Base-by-base conservation (phyloP, 2,113 vertebrate species). In the Pipra filicauda region DNA sequence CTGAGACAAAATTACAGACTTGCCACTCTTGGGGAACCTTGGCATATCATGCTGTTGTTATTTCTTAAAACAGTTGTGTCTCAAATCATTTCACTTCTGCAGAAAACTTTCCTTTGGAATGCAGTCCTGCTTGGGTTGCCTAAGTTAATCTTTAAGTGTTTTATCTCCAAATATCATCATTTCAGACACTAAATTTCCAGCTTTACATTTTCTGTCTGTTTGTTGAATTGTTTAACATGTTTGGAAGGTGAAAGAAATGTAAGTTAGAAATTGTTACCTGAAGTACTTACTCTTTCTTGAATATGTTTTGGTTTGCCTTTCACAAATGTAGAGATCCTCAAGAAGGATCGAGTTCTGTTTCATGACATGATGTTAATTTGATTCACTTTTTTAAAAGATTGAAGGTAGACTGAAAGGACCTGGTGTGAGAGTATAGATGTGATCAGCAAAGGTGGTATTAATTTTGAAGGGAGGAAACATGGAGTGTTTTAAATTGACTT, bases 221-320 rank as follows among this genome's bases (percentile, higher is more conserved):
- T 82, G 8, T 55, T 75, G 39, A 44, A 66, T 67, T 0, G 0
- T 20, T 82, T 71, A 43, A 46, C 5, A 1, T 26, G 8, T 21
- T 66, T 73, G n/a, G 82, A 76, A 54, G 21, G 31, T 76, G 41
- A 52, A 70, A 64, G 30, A 35, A 46, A 24, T 66, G 2, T 41
- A 49, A 59, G 11, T 18, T 75, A 43, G 8, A 55, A 71, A 17
- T 94, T 0, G 0, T 58, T 46, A 35, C 22, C 27, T 78, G 15
- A 80, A 75, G 24, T 57, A 23, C 3, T 49, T 9, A 54, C 19
- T 83, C 24, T 30, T 76, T 48, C 49, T 51, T 35, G 20, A 35
- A 27, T 73, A 24, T 61, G 58, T 70, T 75, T 69, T 76, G 20
- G 8, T 21, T 57, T 82, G 15, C 11, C 16, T 78, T 64, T 70